Conservation (phyloP, 2,888 invertebrate species). For the Netelia virgata region DNA sequence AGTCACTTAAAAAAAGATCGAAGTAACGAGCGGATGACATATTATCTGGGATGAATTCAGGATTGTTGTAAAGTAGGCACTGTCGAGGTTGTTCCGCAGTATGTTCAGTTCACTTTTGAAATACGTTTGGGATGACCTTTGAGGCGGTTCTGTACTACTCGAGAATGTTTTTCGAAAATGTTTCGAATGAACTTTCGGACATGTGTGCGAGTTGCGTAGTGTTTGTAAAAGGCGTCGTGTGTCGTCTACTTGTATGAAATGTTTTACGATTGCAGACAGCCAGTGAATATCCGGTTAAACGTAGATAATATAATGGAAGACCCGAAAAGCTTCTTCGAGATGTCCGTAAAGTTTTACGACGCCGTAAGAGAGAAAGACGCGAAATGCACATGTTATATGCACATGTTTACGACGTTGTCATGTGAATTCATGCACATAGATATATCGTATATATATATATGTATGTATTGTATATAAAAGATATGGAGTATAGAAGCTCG, state of each 20-base stretch:
- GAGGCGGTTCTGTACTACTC: too few relatives aligned
- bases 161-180: too few relatives aligned
- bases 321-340: constrained; percentile 16
- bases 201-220: too few relatives aligned
- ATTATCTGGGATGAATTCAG: too few relatives aligned
- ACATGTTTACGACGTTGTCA: constrained; percentile 22
- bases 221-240: too few relatives aligned
- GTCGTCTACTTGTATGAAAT: constrained; percentile 15
- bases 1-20: too few relatives aligned
- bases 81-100: too few relatives aligned
- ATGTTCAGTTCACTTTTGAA: too few relatives aligned
- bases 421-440: neutral
- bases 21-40: too few relatives aligned
- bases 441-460: neutral
- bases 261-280: constrained; percentile 3
- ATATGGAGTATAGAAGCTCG: constrained; percentile 9
- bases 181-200: too few relatives aligned
- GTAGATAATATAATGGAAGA: constrained; percentile 11
- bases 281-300: neutral
- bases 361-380: constrained; percentile 35
- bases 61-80: too few relatives aligned
- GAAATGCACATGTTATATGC: neutral
- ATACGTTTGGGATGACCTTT: too few relatives aligned
- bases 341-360: constrained; percentile 61
- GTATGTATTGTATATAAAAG: neutral